phyloP scores from a whole-genome alignment of 2,888 invertebrate species.

The Urechis unicinctus region DNA sequence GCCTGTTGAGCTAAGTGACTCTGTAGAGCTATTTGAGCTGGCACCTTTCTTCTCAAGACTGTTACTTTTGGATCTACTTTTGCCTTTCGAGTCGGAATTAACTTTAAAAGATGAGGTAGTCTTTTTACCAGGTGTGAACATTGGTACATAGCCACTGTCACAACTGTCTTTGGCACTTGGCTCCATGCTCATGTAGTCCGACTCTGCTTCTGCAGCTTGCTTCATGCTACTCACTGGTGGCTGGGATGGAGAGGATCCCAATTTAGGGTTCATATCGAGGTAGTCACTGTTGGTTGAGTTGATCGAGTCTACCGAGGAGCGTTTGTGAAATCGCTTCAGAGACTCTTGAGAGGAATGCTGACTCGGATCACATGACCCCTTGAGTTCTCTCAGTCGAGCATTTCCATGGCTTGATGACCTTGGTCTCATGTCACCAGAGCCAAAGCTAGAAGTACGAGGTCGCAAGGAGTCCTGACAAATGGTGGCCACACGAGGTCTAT shows the following conservation, averaged over 20 bases:
- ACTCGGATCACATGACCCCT: too few relatives aligned
- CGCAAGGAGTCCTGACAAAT: conserved; percentile 19
- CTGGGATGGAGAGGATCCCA: too few relatives aligned
- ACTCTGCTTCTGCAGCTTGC: neutral
- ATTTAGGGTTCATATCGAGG: neutral
- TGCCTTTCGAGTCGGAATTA: neutral
- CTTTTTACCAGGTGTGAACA: neutral
- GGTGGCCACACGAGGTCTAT: conserved; percentile 13
- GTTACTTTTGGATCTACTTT: too few relatives aligned
- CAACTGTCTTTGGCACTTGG: neutral
- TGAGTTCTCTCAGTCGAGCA: conserved; percentile 1
- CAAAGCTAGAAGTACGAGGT: conserved; percentile 39
- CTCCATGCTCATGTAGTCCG: neutral
- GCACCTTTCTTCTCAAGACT: neutral
- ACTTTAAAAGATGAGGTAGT: neutral
- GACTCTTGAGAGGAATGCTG: too few relatives aligned
- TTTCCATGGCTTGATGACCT: conserved; percentile 39
- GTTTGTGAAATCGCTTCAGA: neutral
- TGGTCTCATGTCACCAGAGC: conserved; percentile 27
- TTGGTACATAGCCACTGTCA: neutral
- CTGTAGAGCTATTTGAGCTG: neutral
- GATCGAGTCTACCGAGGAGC: neutral
- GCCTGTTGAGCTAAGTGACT: neutral
- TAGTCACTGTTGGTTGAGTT: neutral
- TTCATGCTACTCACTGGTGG: neutral